A percentile compares a stretch with the other conserved stretches of the same genome.
phyloP scores from a whole-genome alignment of 2,888 invertebrate genomes.

The Cepaea hortensis region DNA sequence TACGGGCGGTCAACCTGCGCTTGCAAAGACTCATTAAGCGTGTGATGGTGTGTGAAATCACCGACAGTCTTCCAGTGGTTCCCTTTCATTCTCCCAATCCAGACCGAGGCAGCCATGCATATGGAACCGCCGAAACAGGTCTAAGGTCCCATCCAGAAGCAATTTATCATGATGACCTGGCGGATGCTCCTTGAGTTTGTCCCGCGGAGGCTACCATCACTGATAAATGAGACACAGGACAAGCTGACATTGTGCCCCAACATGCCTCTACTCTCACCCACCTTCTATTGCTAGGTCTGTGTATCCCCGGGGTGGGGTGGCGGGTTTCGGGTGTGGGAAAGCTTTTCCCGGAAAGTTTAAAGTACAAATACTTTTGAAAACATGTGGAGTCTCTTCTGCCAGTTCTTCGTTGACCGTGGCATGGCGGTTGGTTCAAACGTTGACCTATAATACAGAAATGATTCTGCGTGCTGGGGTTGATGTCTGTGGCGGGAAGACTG shows the following conservation, averaged over 20 bases:
- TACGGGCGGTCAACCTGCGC: constrained; percentile 7
- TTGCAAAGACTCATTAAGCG: constrained; percentile 17
- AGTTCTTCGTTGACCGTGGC: too few species aligned
- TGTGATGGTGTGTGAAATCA: constrained; percentile 25
- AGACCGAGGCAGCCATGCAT: constrained; percentile 18
- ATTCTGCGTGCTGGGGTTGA: too few species aligned
- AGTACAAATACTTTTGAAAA: too few species aligned
- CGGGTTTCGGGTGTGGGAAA: too few species aligned
- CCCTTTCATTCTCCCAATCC: not conserved
- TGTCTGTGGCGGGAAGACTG: too few species aligned
- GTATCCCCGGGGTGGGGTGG: too few species aligned
- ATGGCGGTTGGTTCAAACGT: too few species aligned
- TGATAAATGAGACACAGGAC: constrained; percentile 30
- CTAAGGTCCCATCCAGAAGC: not conserved
- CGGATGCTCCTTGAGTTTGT: constrained; percentile 2
- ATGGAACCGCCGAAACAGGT: constrained; percentile 19
- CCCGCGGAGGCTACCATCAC: constrained; percentile 4
- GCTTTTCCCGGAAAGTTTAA: too few species aligned
- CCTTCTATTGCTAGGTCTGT: not conserved
- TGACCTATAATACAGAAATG: too few species aligned
- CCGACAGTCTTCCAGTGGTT: constrained; percentile 5
- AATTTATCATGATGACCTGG: constrained; percentile 22
- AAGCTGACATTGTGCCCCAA: constrained; percentile 13
- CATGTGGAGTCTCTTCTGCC: too few species aligned
- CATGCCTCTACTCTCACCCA: constrained; percentile 7